phyloP scores from a whole-genome alignment of 2,113 vertebrate genomes.

The Saguinus midas region DNA sequence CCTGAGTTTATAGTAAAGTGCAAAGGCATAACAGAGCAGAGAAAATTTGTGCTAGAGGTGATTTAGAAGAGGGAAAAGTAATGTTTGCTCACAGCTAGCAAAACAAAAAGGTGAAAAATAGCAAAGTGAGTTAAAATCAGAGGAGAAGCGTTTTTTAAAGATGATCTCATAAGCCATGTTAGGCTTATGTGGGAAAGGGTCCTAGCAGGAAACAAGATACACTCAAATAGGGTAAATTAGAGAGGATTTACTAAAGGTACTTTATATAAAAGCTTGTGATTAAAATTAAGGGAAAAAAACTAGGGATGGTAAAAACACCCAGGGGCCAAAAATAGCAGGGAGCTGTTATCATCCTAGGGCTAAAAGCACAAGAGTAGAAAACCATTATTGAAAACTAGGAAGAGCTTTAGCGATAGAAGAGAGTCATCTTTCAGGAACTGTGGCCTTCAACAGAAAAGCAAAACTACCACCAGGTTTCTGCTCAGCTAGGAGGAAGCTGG shows the following conservation, averaged over 20 bases:
- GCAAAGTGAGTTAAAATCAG: not conserved
- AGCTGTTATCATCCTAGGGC: not conserved
- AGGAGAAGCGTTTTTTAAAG: not conserved
- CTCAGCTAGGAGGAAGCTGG: not conserved
- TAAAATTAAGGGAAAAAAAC: not conserved
- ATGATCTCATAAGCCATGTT: not conserved
- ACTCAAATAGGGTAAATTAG: not conserved
- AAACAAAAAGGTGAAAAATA: not conserved
- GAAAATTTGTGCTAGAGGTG: not conserved
- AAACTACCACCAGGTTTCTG: conserved; percentile 29
- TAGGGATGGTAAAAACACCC: not conserved
- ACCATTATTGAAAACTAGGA: not conserved
- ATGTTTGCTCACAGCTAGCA: not conserved
- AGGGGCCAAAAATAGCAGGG: not conserved
- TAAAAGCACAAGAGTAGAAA: not conserved
- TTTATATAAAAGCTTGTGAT: not conserved
- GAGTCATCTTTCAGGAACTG: not conserved
- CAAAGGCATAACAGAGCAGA: not conserved
- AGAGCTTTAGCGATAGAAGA: not conserved
- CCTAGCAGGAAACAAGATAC: not conserved
- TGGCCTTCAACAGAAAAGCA: not conserved
- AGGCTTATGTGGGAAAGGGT: not conserved
- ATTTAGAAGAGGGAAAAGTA: not conserved
- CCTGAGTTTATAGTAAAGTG: conserved; percentile 12
- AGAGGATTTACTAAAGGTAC: not conserved